Percentiles rank a stretch among this genome's conserved stretches.
Conservation (phyloP, 64 coral and sea anemone genomes). For the Trachythela sp. region DNA sequence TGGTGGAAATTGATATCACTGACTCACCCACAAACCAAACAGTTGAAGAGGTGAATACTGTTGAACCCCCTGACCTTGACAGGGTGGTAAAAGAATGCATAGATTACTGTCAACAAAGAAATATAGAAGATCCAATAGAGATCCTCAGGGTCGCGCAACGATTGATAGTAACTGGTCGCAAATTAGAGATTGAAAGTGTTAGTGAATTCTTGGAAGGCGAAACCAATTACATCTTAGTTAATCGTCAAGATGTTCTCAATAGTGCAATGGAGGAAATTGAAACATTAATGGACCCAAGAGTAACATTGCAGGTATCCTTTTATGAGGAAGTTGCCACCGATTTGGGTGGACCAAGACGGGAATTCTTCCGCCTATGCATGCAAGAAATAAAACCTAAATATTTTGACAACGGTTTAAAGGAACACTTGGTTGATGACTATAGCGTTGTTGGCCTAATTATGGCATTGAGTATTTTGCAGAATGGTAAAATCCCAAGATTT, state of each 20-base stretch:
- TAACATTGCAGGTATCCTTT: constrained; percentile 42
- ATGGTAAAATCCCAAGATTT: constrained; percentile 41
- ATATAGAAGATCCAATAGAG: constrained; percentile 46
- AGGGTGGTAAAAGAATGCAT: constrained; percentile 1
- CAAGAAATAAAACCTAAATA: constrained; percentile 47
- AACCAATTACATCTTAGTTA: constrained; percentile 23
- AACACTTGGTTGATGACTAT: constrained; percentile 31
- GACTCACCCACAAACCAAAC: not conserved
- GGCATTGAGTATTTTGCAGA: constrained; percentile 31
- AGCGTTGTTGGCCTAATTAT: constrained; percentile 18
- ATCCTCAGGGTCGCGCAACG: constrained; percentile 32
- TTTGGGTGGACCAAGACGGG: constrained; percentile 36
- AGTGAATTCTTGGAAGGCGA: constrained; percentile 34
- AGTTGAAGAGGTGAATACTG: not conserved
- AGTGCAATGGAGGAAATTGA: constrained; percentile 41
- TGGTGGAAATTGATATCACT: not conserved
- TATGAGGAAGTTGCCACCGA: constrained; percentile 45
- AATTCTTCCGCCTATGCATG: constrained; percentile 39
- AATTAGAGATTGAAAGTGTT: constrained; percentile 30
- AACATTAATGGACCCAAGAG: constrained; percentile 26
- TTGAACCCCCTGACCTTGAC: not conserved
- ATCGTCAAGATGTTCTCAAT: too few species aligned
- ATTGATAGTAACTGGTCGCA: constrained; percentile 22
- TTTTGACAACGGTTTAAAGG: constrained; percentile 33
- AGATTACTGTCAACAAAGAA: constrained; percentile 26